phyloP scores from a whole-genome alignment of 2,113 vertebrate genomes.

The Alligator mississippiensis region DNA sequence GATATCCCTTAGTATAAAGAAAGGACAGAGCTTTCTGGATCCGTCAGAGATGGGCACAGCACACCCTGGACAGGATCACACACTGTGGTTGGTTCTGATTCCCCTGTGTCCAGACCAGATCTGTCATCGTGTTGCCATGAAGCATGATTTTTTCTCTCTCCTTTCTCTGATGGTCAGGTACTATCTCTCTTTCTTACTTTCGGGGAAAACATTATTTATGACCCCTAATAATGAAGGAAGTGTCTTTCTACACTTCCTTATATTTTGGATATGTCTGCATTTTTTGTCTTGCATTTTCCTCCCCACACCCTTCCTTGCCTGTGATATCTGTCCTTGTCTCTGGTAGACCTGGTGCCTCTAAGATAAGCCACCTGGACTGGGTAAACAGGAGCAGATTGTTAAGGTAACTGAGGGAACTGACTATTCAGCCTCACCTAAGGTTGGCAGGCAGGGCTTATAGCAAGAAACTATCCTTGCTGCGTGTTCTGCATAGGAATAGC shows the following conservation, averaged over 20 bases:
- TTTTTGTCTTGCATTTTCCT: not conserved
- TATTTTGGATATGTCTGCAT: not conserved
- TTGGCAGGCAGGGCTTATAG: not conserved
- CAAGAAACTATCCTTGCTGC: not conserved
- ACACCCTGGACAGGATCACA: not conserved
- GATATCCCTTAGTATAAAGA: not conserved
- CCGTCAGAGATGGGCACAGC: not conserved
- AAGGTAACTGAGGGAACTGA: not conserved
- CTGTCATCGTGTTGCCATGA: not conserved
- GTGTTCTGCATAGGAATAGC: not conserved
- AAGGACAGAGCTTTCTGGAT: not conserved
- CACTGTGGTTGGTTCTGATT: not conserved
- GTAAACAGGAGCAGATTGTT: conserved; percentile 51
- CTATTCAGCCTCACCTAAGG: not conserved
- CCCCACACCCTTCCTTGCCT: accelerated
- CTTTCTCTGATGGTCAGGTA: not conserved
- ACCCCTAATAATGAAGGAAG: not conserved
- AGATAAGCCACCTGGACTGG: conserved; percentile 57
- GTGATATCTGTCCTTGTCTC: not conserved
- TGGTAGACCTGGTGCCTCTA: not conserved
- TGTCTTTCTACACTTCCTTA: not conserved
- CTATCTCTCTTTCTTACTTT: not conserved
- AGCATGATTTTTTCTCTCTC: not conserved
- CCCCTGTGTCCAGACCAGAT: not conserved
- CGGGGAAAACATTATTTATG: not conserved